A percentile compares a stretch with the other conserved stretches of the same genome.
Evolutionary conservation across 1,140 invertebrate species (phyloP).

Genomic region (Drosophila albomicans): DNA sequence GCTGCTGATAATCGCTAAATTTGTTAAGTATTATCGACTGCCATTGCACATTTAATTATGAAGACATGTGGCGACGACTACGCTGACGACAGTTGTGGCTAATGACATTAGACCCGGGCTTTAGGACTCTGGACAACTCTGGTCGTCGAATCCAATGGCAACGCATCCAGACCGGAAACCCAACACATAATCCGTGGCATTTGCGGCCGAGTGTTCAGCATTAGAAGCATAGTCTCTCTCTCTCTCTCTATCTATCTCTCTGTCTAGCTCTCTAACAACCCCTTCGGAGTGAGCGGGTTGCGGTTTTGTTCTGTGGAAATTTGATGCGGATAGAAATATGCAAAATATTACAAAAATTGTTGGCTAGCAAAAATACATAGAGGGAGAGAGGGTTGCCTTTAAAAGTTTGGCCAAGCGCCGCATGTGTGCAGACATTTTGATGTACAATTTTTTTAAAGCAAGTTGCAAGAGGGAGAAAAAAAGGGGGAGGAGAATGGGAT

Average conservation of each 20-base stretch:
- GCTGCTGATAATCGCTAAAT: constrained; percentile 66
- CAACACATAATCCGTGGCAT: constrained; percentile 70
- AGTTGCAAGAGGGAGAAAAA: not conserved
- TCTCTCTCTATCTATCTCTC: not conserved
- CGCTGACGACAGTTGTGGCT: constrained; percentile 79
- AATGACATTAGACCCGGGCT: constrained; percentile 62
- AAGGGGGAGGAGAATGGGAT: not conserved
- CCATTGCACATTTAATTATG: constrained; percentile 73
- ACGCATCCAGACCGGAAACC: constrained; percentile 37
- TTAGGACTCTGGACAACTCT: no score
- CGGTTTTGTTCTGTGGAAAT: constrained; percentile 51
- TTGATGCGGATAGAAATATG: constrained; percentile 37
- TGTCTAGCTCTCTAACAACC: constrained; percentile 1
- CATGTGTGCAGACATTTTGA: constrained; percentile 50
- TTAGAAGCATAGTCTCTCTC: constrained; percentile 23
- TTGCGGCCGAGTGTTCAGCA: constrained; percentile 60
- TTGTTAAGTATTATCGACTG: constrained; percentile 73
- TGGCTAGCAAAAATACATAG: not conserved
- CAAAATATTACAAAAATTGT: constrained; percentile 52
- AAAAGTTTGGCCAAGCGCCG: constrained; percentile 11
- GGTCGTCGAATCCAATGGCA: not conserved
- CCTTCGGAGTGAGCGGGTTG: constrained; percentile 40
- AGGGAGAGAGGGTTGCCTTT: constrained; percentile 7
- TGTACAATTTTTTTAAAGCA: constrained; percentile 39
- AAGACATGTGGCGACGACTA: constrained; percentile 72